Conservation (phyloP, 2,888 invertebrate species). For the Carcina quercana region DNA sequence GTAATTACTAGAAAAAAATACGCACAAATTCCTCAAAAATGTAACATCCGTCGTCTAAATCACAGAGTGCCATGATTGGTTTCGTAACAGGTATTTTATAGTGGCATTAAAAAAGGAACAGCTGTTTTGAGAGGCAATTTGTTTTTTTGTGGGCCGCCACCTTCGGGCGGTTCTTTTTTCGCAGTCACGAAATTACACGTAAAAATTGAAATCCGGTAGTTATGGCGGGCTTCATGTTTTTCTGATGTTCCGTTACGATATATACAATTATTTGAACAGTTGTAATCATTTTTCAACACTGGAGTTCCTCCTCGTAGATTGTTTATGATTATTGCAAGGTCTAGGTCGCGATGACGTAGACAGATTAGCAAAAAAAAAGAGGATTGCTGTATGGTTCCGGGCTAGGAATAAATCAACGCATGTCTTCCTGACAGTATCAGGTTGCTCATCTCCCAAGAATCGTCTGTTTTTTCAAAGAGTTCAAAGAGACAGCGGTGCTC, state of each 20-base stretch:
- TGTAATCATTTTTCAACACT: no score
- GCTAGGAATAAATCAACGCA: no score
- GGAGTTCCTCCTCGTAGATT: no score
- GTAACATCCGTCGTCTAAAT: background rate
- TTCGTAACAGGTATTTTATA: constrained; percentile 16
- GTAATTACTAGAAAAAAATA: background rate
- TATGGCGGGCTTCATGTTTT: constrained; percentile 20
- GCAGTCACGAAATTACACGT: constrained; percentile 25
- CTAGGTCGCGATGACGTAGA: background rate
- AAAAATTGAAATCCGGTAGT: constrained; percentile 30
- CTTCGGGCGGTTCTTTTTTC: constrained; percentile 23
- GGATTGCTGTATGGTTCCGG: no score
- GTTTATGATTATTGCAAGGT: no score
- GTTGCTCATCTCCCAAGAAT: no score
- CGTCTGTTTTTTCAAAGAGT: no score
- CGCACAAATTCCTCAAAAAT: background rate
- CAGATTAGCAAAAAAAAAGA: no score
- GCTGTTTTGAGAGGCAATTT: constrained; percentile 26
- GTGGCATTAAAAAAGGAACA: constrained; percentile 17
- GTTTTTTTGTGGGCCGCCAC: constrained; percentile 26
- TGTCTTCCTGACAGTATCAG: no score
- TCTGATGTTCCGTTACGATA: constrained; percentile 11
- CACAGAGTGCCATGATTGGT: constrained; percentile 8
- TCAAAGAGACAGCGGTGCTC: no score
- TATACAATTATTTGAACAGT: no score